Conservation (phyloP, 2,888 invertebrate genomes). For the Caenorhabditis sp. region DNA sequence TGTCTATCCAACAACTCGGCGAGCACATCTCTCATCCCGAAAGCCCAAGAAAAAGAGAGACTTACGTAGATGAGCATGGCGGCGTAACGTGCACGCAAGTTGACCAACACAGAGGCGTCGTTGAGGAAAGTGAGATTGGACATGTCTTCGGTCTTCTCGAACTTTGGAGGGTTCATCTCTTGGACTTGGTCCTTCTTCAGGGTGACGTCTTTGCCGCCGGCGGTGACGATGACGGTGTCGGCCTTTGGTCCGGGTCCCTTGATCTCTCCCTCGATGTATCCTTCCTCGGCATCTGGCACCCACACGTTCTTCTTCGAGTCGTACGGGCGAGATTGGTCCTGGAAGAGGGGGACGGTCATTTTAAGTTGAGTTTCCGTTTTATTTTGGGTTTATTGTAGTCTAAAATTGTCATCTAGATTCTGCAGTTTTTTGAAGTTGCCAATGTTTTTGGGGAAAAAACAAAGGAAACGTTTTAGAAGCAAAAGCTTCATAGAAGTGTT, state of each 20-base stretch:
- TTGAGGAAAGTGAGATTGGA: conserved; percentile 97
- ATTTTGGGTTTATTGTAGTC: too few species aligned
- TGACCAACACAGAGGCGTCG: conserved; percentile 98
- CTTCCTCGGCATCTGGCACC: conserved; percentile 98
- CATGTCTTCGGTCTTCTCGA: conserved; percentile 90
- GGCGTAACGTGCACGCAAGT: conserved; percentile 98
- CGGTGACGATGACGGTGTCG: conserved; percentile 93
- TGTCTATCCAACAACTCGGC: conserved; percentile 45
- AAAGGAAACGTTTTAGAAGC: too few species aligned
- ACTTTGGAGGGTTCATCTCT: conserved; percentile 99
- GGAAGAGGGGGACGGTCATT: not conserved
- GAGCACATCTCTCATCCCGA: conserved; percentile 4
- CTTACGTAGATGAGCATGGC: conserved; percentile 89
- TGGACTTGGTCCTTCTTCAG: conserved; percentile 93
- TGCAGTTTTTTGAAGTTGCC: too few species aligned
- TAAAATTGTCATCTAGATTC: too few species aligned
- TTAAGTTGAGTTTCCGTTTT: conserved; percentile 9
- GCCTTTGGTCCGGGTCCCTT: conserved; percentile 93
- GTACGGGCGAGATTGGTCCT: conserved; percentile 98
- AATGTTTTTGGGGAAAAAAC: too few species aligned
- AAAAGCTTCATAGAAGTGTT: too few species aligned
- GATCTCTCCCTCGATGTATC: conserved; percentile 97
- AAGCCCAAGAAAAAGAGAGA: conserved; percentile 35
- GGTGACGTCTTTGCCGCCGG: conserved; percentile 90
- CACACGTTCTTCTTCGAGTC: conserved; percentile 99